These are phyloP conservation scores for Phylloscopus trochiloides DNA, from an alignment of 2,113 vertebrate species.

Conservation along the genomic window DNA sequence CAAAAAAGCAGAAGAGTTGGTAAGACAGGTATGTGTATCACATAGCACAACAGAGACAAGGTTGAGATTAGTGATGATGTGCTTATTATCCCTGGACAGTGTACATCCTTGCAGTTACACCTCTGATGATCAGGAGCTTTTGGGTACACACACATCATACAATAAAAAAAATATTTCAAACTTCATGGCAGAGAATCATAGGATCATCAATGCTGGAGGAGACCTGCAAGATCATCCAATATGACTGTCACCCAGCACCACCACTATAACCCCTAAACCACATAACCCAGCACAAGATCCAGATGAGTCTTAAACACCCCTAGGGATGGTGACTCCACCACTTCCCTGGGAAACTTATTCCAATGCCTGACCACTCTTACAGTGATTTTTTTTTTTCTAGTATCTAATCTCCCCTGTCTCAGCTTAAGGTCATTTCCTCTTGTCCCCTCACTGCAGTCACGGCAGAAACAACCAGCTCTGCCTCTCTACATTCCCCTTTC, in stretches of 20 bases:
- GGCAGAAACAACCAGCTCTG: accelerated
- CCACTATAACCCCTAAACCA: neutral
- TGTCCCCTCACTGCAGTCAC: neutral
- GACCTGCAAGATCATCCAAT: no score
- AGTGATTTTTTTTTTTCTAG: neutral
- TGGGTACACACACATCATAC: neutral
- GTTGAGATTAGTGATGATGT: neutral
- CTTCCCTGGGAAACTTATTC: neutral
- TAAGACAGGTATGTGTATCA: neutral
- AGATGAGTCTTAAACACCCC: neutral
- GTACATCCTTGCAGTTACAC: neutral
- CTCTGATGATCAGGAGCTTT: neutral
- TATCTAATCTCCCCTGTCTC: neutral
- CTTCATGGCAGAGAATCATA: neutral
- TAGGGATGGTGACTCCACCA: neutral
- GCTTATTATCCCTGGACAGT: neutral
- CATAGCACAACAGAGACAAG: neutral
- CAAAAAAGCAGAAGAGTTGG: neutral
- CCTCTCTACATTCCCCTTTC: neutral
- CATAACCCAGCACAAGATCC: neutral
- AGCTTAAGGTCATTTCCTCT: neutral
- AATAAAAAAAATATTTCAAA: neutral
- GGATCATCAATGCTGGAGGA: neutral
- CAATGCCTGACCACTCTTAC: neutral
- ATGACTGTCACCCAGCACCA: neutral